These are phyloP conservation scores for Zootoca vivipara DNA, from an alignment of 2,113 vertebrate genomes.

Conservation along the genomic window DNA sequence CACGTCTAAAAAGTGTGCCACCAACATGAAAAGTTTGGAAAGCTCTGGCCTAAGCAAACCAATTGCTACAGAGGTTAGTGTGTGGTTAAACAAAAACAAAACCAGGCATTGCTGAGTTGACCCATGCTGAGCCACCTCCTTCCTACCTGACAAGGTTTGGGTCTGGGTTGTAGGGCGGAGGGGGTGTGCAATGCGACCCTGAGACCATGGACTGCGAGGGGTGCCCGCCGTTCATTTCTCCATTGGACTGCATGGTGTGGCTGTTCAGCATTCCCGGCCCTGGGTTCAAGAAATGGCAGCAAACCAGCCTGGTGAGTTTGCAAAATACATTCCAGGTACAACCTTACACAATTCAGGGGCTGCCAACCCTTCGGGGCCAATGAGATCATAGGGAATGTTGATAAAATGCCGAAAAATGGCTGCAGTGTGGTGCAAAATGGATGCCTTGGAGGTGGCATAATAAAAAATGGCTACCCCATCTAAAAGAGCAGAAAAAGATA, in stretches of 20 bases:
- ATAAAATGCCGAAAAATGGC: too few relatives aligned
- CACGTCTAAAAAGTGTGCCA: too few relatives aligned
- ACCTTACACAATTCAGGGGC: not conserved
- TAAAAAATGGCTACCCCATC: too few relatives aligned
- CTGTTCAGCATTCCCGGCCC: constrained; percentile 87
- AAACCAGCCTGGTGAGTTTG: not conserved
- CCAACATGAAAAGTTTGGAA: too few relatives aligned
- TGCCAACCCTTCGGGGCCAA: too few relatives aligned
- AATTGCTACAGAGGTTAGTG: constrained; percentile 26
- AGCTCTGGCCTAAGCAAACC: not conserved
- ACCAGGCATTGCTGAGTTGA: not conserved
- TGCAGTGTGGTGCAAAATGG: too few relatives aligned
- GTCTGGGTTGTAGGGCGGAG: constrained; percentile 95
- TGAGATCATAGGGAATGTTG: too few relatives aligned
- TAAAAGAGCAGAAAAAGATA: too few relatives aligned
- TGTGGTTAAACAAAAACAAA: constrained; percentile 9
- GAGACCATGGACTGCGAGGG: constrained; percentile 90
- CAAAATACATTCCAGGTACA: not conserved
- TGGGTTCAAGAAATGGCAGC: constrained; percentile 51
- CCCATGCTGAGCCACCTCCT: not conserved
- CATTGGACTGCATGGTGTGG: constrained; percentile 88
- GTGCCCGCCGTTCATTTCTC: constrained; percentile 92
- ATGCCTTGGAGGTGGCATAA: too few relatives aligned
- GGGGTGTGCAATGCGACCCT: constrained; percentile 92
- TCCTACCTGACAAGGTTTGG: constrained; percentile 95